Evolutionary conservation across 2,113 vertebrate genomes (phyloP).

Genomic region (Rhinoptilus africanus): DNA sequence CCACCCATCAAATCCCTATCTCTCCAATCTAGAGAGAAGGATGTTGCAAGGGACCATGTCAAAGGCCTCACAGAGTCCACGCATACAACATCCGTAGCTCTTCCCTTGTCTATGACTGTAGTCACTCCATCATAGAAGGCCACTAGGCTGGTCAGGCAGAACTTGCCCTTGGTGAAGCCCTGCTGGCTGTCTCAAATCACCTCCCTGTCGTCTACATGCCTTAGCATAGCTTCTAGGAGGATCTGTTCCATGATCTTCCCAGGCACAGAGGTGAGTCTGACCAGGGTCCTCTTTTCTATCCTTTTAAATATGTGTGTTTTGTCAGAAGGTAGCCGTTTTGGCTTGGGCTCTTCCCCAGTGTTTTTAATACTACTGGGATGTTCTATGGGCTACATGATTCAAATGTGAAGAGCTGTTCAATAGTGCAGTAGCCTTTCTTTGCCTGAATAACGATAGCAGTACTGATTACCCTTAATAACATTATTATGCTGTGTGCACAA

Average conservation of each 20-base stretch:
- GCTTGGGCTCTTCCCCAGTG: not conserved
- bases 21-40: not conserved
- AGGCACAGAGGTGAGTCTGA: not conserved
- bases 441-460: not conserved
- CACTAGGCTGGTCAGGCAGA: not conserved
- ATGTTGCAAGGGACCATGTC: not conserved
- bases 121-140: not conserved
- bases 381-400: not conserved
- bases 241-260: not conserved
- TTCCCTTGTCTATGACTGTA: not conserved
- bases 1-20: not conserved
- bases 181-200: not conserved
- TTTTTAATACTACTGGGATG: not conserved
- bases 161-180: not conserved
- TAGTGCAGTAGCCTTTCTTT: not conserved
- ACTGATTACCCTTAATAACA: slow-evolving; percentile 46
- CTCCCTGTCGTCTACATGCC: not conserved
- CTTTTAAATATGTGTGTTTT: not conserved
- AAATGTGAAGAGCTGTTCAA: not conserved
- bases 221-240: not conserved
- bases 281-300: not conserved
- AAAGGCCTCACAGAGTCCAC: not conserved
- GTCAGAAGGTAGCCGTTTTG: not conserved
- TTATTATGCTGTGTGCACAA: slow-evolving; percentile 35
- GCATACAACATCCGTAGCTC: not conserved